These are phyloP conservation scores for Drosophila prolongata DNA, from an alignment of 2,888 invertebrate species.

Conservation along the genomic window DNA sequence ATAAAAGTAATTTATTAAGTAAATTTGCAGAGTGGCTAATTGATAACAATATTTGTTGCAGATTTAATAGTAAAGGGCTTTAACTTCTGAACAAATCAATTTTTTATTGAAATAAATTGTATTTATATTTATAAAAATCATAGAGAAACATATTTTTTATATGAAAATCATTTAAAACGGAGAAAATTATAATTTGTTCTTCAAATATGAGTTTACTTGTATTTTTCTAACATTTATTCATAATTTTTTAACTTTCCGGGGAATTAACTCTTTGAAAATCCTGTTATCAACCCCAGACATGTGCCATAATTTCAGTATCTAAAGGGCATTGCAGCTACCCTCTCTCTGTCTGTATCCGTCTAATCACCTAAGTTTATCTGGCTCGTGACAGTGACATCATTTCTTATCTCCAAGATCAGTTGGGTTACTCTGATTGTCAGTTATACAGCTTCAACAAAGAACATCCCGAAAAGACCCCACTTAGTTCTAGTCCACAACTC, in stretches of 20 bases:
- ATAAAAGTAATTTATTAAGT: neutral
- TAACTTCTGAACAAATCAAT: too few relatives aligned
- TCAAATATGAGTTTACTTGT: too few relatives aligned
- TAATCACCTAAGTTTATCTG: conserved; percentile 22
- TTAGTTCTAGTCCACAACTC: conserved; percentile 45
- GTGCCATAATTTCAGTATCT: conserved; percentile 28
- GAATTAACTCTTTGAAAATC: neutral
- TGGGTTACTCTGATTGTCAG: conserved; percentile 59
- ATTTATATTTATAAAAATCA: too few relatives aligned
- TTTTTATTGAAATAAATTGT: too few relatives aligned
- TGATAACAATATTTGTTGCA: too few relatives aligned
- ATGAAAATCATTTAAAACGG: too few relatives aligned
- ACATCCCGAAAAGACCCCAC: conserved; percentile 14
- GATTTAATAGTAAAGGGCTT: too few relatives aligned
- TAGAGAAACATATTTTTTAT: too few relatives aligned
- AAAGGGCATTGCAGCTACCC: conserved; percentile 17
- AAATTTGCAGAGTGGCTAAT: neutral
- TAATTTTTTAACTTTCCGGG: neutral
- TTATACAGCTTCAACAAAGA: conserved; percentile 49
- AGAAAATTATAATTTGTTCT: too few relatives aligned
- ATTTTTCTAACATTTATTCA: neutral
- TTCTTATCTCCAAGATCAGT: conserved; percentile 43
- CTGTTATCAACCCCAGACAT: conserved; percentile 1
- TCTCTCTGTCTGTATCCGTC: conserved; percentile 3
- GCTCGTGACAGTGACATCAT: conserved; percentile 42